A percentile compares a stretch with the other conserved stretches of the same genome.
Conservation (phyloP, 2,797 vertebrate species). For the Peromyscus eremicus region DNA sequence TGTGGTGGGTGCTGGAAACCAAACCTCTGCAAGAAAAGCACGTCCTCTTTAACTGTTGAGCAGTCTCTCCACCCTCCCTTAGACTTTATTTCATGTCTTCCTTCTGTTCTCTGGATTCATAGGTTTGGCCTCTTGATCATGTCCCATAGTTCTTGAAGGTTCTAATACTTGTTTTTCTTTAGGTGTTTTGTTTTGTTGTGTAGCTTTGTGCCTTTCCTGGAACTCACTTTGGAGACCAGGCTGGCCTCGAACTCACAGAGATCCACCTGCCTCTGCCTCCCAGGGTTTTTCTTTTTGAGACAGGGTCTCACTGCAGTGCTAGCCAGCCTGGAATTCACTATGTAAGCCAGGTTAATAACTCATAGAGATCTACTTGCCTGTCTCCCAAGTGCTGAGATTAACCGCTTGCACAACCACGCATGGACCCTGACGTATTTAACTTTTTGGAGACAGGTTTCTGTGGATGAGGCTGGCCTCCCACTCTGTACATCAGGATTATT, state of each 20-base stretch:
- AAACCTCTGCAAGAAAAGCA: background rate
- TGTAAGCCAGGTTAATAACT: background rate
- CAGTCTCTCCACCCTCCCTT: background rate
- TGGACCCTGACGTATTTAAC: background rate
- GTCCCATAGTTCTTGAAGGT: background rate
- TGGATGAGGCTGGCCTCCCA: background rate
- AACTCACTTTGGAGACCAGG: too few species aligned
- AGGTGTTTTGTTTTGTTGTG: background rate
- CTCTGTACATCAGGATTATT: background rate
- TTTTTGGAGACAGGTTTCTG: background rate
- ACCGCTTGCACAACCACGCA: background rate
- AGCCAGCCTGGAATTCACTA: background rate
- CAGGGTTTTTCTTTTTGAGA: background rate
- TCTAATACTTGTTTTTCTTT: background rate
- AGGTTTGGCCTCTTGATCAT: background rate
- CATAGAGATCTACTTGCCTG: background rate
- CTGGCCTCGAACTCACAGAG: too few species aligned
- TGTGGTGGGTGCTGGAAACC: too few species aligned
- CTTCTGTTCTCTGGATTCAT: background rate
- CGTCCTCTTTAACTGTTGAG: background rate
- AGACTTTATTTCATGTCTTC: background rate
- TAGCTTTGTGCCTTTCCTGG: background rate
- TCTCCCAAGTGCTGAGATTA: background rate
- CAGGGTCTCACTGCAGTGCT: background rate
- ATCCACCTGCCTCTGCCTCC: too few species aligned